These are phyloP conservation scores for Rhea pennata DNA, from an alignment of 2,113 vertebrate species.

Conservation along the genomic window DNA sequence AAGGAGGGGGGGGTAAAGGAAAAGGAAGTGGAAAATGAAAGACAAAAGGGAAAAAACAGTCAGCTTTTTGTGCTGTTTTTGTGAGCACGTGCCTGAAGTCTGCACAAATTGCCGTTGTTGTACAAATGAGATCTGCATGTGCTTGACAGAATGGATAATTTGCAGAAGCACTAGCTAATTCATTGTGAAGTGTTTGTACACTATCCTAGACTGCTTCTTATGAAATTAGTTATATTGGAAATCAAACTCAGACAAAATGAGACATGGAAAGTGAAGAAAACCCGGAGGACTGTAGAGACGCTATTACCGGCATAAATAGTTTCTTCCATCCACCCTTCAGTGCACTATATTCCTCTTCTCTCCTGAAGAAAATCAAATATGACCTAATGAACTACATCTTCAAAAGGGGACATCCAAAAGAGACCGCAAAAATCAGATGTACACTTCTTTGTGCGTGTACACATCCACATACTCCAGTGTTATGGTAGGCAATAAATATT, in stretches of 20 bases:
- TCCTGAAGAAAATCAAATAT: not conserved
- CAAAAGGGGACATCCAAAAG: not conserved
- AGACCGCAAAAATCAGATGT: not conserved
- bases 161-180: not conserved
- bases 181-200: not conserved
- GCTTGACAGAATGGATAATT: slow-evolving; percentile 11
- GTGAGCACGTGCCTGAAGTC: not conserved
- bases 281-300: not conserved
- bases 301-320: not conserved
- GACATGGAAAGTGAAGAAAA: not conserved
- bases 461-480: fast-evolving
- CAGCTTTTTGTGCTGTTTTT: not conserved
- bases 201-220: not conserved
- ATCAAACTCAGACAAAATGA: slow-evolving; percentile 16
- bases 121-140: not conserved
- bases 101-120: not conserved
- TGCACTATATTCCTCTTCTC: not conserved
- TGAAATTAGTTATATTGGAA: slow-evolving; percentile 19
- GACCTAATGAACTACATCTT: not conserved
- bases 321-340: not conserved
- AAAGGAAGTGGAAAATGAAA: not conserved
- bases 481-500: not conserved
- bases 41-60: not conserved
- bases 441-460: not conserved
- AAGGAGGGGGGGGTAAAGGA: no score